These are phyloP conservation scores for Solenopsis invicta DNA, from an alignment of 1,140 invertebrate species.

Conservation along the genomic window DNA sequence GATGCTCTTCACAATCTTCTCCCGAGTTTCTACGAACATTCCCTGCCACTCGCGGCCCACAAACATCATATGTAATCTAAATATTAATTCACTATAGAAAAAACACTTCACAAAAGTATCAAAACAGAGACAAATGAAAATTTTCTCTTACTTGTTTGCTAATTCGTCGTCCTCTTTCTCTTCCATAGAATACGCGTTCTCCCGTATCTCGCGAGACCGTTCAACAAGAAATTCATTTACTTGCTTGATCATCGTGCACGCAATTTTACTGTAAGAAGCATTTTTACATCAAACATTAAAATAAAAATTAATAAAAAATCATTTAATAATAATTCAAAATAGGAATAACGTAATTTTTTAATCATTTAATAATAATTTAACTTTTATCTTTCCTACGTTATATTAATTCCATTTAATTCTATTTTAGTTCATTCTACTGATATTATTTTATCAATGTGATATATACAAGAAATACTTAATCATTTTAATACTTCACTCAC, in stretches of 20 bases:
- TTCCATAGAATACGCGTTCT: conserved; percentile 62
- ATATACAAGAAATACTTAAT: conserved; percentile 34
- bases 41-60: conserved; percentile 93
- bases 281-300: background rate
- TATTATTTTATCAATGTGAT: background rate
- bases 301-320: background rate
- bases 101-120: conserved; percentile 27
- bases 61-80: conserved; percentile 89
- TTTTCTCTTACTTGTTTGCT: conserved; percentile 70
- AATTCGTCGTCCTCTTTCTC: conserved; percentile 74
- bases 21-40: conserved; percentile 93
- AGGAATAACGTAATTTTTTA: too few species aligned
- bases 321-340: conserved; percentile 26
- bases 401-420: background rate
- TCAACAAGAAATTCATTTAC: conserved; percentile 81
- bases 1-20: conserved; percentile 92
- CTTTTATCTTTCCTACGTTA: background rate
- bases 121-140: conserved; percentile 7
- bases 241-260: conserved; percentile 80
- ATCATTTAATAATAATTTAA: conserved; percentile 24
- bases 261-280: conserved; percentile 79
- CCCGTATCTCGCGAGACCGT: conserved; percentile 80
- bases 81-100: conserved; percentile 71
- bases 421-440: conserved; percentile 13
- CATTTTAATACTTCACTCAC: conserved; percentile 77